Conservation (phyloP, 1,140 invertebrate species). For the Drosophila seguyi region DNA sequence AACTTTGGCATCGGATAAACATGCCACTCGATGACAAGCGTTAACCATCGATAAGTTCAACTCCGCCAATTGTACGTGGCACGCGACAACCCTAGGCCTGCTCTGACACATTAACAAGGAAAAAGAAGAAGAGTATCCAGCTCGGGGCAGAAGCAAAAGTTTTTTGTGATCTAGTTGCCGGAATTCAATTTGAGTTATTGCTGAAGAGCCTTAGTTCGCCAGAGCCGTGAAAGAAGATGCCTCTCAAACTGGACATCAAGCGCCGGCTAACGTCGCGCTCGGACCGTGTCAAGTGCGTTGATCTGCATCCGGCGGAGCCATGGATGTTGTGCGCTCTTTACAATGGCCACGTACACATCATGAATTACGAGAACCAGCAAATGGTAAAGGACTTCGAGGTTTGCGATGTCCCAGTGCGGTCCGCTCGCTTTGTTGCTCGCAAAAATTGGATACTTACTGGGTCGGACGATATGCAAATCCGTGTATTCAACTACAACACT, state of each 20-base stretch:
- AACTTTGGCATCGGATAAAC: too few species aligned
- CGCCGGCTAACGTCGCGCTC: constrained; percentile 98
- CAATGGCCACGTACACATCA: constrained; percentile 99
- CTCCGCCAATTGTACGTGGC: constrained; percentile 50
- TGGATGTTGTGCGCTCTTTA: constrained; percentile 99
- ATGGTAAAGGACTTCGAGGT: constrained; percentile 88
- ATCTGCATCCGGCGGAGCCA: constrained; percentile 98
- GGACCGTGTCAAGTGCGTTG: constrained; percentile 98
- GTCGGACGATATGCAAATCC: constrained; percentile 97
- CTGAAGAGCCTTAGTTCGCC: constrained; percentile 20
- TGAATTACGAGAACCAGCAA: constrained; percentile 98
- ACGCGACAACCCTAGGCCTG: constrained; percentile 57
- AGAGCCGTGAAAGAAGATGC: constrained; percentile 86
- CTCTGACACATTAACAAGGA: constrained; percentile 71
- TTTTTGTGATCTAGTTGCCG: constrained; percentile 56
- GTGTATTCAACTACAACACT: constrained; percentile 99
- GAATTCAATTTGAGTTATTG: constrained; percentile 36
- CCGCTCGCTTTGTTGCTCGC: constrained; percentile 97
- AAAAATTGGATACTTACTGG: constrained; percentile 99
- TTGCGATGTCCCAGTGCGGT: constrained; percentile 97
- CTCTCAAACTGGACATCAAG: constrained; percentile 98
- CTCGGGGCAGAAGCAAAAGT: constrained; percentile 48
- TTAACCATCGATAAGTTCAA: constrained; percentile 16
- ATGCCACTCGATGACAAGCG: too few species aligned
- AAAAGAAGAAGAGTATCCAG: constrained; percentile 47